Evolutionary conservation across 1,140 invertebrate genomes (phyloP), one percentile per base, ranked within the genome.

Genomic region (Prorops nasuta): DNA sequence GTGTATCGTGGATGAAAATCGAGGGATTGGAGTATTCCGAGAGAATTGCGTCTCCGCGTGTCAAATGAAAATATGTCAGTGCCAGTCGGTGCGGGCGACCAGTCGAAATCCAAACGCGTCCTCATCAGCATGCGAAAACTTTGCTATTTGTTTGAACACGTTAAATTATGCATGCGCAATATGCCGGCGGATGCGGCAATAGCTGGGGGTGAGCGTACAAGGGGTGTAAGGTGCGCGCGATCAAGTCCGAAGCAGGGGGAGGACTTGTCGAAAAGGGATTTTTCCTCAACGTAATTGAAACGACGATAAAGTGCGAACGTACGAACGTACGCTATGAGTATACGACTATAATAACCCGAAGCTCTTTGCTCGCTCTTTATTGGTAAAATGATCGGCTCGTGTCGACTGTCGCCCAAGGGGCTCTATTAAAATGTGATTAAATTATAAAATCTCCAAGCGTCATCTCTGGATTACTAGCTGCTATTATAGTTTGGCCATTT

Each of bases 81-180:
- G 63, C 50, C 69, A 72, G 66, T 64, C 59, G 67, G 64, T 51
- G 60, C 24, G 24, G 4, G 24, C 24, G 56, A 58, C 64, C 34
- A 38, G 58, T 60, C 62, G 63, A 69, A 67, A 71, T 67, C 65
- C 60, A 61, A 56, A 60, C 62, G 56, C 58, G 55, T 64, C 49
- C 63, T 72, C 65, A 70, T 74, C 70, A 65, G 64, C 64, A 74
- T 73, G 71, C 69, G 66, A 72, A 76, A 74, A 73, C 72, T 75
- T 75, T 75, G 67, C 75, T 75, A 76, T 75, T 75, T 73, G 71
- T 74, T 74, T 65, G 68, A 69, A 71, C 66, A 67, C 58, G 67
- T 69, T 76, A 69, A 76, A 76, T 76, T 76, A 76, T 76, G 74
- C 71, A 75, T 73, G 72, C 69, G 66, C 72, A 76, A 76, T 75